phyloP scores from a whole-genome alignment of 2,888 invertebrate species.

The Melanchra persicariae region DNA sequence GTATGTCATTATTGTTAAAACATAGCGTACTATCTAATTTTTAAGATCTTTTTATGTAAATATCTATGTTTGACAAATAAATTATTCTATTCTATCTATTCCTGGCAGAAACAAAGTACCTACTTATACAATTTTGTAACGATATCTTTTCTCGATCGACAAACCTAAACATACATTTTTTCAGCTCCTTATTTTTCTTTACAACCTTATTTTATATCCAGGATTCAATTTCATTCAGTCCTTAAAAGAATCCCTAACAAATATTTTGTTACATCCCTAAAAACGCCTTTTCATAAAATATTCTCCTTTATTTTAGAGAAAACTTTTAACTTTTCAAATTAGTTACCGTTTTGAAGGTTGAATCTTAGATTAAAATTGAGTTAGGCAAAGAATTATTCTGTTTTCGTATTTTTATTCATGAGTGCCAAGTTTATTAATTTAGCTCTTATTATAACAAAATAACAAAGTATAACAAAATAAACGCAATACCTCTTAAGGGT shows the following conservation, averaged over 20 bases:
- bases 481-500: too few relatives aligned
- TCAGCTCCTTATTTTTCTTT: background rate
- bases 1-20: too few relatives aligned
- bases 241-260: slow-evolving; percentile 32
- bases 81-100: too few relatives aligned
- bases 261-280: slow-evolving; percentile 28
- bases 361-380: slow-evolving; percentile 35
- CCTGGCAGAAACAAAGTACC: background rate
- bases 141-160: background rate
- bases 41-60: too few relatives aligned
- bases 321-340: slow-evolving; percentile 33
- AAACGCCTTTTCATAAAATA: slow-evolving; percentile 17
- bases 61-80: too few relatives aligned
- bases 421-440: background rate
- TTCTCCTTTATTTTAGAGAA: slow-evolving; percentile 7
- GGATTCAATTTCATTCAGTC: slow-evolving; percentile 34
- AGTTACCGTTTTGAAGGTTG: slow-evolving; percentile 11
- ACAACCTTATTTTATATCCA: slow-evolving; percentile 21
- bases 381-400: slow-evolving; percentile 17
- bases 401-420: slow-evolving; percentile 21
- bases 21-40: too few relatives aligned
- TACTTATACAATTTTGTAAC: background rate
- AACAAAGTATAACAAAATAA: too few relatives aligned
- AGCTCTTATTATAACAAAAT: too few relatives aligned
- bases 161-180: slow-evolving; percentile 9